Evolutionary conservation across 1,140 invertebrate species (phyloP), one percentile per base, ranked within the genome.

Genomic region (Drosophila mojavensis): DNA sequence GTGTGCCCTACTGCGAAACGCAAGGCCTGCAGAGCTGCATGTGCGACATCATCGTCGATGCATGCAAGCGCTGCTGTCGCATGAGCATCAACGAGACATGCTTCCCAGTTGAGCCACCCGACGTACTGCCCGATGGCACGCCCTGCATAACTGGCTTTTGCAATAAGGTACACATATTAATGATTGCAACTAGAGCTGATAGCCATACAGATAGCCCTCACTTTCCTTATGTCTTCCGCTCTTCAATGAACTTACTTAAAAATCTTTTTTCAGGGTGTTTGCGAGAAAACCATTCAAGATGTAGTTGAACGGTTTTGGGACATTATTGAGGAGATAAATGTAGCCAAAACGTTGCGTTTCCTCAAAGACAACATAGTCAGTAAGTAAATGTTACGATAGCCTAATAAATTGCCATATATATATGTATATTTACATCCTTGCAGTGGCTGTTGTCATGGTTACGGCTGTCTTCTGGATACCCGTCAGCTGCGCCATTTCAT

Each of bases 121-220:
- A 98, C 92, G 96, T 97, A 70, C 93, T 99, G 55, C 96, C 97
- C 0, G 97, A 99, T 93, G 98, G 98, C 1, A 98, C 97, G 3
- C 98, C 98, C 1, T 99, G 98, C 91, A 97, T 98, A 88, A 97
- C 98, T 94, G 98, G 98, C 45, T 98, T 98, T 92, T 99, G 98
- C 92, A 98, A 98, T 92, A 96, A 97, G 93, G 97, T 97, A 33
- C 2, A 9, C 5, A 33, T 33, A 30, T 30, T 3, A 30, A 30
- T 30, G 3, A 30, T 0, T 2, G 20, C 1, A 24, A 24, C 20
- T 24, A 24, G 20, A 24, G 20, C 20, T 3, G 20, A 17, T 17
- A 17, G 17, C 17, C 17, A 17, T 17, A 17, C 17, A 17, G 1
- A 17, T 0, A 17, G 17, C 17, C 17, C 1, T 17, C 20, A 24